Percentiles rank a stretch among this genome's conserved stretches.
phyloP scores from a whole-genome alignment of 2,113 vertebrate genomes.

The Scalopus aquaticus region DNA sequence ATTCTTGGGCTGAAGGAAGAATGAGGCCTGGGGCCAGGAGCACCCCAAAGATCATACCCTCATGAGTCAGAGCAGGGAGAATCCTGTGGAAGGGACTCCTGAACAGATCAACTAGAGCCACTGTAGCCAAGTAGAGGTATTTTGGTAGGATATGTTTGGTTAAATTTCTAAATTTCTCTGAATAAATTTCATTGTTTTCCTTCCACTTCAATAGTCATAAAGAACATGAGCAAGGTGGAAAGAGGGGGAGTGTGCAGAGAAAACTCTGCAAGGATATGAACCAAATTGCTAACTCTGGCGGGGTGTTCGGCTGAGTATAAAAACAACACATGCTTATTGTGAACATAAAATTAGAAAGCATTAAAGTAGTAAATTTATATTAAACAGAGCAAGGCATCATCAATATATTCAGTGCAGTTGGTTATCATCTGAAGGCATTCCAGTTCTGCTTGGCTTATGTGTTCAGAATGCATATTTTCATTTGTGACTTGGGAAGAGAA shows the following conservation, averaged over 20 bases:
- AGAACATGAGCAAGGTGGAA: not conserved
- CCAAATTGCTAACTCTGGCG: not conserved
- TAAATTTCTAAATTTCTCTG: not conserved
- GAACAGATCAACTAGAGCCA: not conserved
- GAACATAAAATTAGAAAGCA: constrained; percentile 18
- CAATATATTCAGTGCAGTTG: not conserved
- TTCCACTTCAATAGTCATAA: not conserved
- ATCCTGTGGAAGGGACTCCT: too few species aligned
- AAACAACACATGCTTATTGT: not conserved
- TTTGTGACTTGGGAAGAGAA: constrained; percentile 33
- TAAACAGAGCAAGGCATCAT: not conserved
- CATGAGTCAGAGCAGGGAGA: not conserved
- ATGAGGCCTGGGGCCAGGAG: not conserved
- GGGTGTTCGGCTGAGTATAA: not conserved
- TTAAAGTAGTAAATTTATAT: not conserved
- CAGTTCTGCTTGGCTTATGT: not conserved
- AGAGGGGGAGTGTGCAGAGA: not conserved
- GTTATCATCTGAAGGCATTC: not conserved
- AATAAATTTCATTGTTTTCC: not conserved
- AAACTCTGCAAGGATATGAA: not conserved
- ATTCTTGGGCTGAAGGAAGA: not conserved
- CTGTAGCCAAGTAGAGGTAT: not conserved
- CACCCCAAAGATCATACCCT: too few species aligned
- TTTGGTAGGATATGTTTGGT: not conserved
- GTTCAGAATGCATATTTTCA: not conserved